Conservation (phyloP, 2,888 invertebrate species). For the Tridacna crocea region DNA sequence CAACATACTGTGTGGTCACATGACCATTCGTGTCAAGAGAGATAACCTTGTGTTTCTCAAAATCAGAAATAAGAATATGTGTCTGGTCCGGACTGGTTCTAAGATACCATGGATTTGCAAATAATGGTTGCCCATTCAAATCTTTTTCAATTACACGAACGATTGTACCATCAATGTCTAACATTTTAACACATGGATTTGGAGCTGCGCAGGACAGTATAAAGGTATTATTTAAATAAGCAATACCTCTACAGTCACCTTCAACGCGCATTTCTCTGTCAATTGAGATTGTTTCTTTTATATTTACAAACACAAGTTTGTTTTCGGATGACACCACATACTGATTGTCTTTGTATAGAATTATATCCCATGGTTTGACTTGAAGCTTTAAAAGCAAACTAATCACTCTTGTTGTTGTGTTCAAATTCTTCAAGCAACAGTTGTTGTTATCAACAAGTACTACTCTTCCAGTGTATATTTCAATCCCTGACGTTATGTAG, state of each 20-base stretch:
- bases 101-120: slow-evolving; percentile 21
- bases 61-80: slow-evolving; percentile 5
- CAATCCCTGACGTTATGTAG: slow-evolving; percentile 5
- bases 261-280: slow-evolving; percentile 4
- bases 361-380: slow-evolving; percentile 15
- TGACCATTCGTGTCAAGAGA: neutral
- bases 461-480: neutral
- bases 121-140: neutral
- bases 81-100: slow-evolving; percentile 2
- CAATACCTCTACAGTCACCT: slow-evolving; percentile 5
- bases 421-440: neutral
- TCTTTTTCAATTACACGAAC: neutral
- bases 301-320: slow-evolving; percentile 10
- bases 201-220: slow-evolving; percentile 15
- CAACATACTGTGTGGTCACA: neutral
- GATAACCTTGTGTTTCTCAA: slow-evolving; percentile 9
- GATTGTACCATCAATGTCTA: slow-evolving; percentile 1
- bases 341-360: neutral
- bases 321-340: slow-evolving; percentile 8
- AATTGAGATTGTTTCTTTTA: neutral
- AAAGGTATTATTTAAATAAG: neutral
- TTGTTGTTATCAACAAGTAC: slow-evolving; percentile 11
- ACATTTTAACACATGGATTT: slow-evolving; percentile 12
- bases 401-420: neutral
- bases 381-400: neutral